These are phyloP conservation scores for Rhabdomys pumilio DNA, from an alignment of 2,797 vertebrate genomes.

Conservation along the genomic window DNA sequence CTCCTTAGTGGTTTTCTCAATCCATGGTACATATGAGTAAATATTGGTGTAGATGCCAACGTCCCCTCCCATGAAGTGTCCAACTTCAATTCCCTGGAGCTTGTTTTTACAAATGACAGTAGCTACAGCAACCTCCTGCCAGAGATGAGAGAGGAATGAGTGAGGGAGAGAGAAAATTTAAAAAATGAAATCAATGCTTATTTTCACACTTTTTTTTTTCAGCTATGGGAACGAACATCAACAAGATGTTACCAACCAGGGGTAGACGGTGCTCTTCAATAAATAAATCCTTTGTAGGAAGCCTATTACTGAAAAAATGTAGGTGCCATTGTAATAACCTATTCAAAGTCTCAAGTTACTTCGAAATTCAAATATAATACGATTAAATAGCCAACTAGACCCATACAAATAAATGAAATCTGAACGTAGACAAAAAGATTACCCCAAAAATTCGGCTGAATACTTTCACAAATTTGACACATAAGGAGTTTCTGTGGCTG, in stretches of 20 bases:
- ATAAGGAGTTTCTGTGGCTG: constrained; percentile 78
- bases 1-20: constrained; percentile 67
- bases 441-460: constrained; percentile 83
- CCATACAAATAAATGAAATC: constrained; percentile 24
- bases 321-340: neutral
- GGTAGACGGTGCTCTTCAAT: neutral
- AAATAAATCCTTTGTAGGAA: neutral
- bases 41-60: constrained; percentile 82
- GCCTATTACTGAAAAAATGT: neutral
- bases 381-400: constrained; percentile 31
- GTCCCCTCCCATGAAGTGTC: constrained; percentile 83
- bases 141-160: neutral
- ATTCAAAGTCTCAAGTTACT: constrained; percentile 1
- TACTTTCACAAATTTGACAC: constrained; percentile 80
- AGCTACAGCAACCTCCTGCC: constrained; percentile 81
- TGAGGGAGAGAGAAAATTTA: neutral
- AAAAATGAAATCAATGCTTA: neutral
- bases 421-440: constrained; percentile 65
- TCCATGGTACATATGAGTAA: constrained; percentile 80
- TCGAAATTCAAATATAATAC: neutral
- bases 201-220: constrained; percentile 9
- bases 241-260: neutral
- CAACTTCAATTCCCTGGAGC: constrained; percentile 83
- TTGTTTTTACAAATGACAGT: constrained; percentile 83
- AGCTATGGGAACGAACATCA: neutral